phyloP scores from a whole-genome alignment of 1,140 invertebrate species.

The Cherax destructor region DNA sequence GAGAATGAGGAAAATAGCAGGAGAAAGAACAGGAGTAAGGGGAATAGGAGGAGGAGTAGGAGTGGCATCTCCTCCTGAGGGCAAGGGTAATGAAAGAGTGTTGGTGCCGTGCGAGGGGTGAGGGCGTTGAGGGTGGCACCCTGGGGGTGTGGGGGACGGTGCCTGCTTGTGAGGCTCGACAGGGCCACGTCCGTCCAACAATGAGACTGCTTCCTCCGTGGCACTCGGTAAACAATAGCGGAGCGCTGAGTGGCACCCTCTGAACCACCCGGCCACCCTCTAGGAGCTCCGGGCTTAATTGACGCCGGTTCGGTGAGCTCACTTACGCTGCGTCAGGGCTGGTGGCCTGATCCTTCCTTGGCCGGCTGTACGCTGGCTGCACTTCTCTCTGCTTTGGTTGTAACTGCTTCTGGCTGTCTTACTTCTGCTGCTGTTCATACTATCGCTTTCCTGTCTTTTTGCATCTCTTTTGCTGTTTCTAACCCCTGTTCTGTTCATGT shows the following conservation, averaged over 20 bases:
- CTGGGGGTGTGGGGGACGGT: neutral
- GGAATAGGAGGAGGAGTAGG: neutral
- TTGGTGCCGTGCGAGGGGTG: conserved; percentile 25
- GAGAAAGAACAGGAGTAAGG: neutral
- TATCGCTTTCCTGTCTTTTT: neutral
- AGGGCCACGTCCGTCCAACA: conserved; percentile 69
- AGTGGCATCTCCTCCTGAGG: conserved; percentile 45
- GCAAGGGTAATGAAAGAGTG: conserved; percentile 26
- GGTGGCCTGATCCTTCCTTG: conserved; percentile 33
- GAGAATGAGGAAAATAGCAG: neutral
- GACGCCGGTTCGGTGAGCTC: conserved; percentile 64
- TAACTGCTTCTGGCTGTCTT: too few relatives aligned
- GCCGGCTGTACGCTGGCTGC: neutral
- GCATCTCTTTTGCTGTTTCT: neutral
- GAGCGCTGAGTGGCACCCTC: conserved; percentile 66
- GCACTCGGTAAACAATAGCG: conserved; percentile 67
- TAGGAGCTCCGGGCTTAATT: conserved; percentile 56
- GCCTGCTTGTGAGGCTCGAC: conserved; percentile 61
- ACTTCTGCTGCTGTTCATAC: neutral
- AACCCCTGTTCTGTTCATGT: neutral
- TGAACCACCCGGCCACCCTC: conserved; percentile 56
- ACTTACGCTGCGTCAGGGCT: conserved; percentile 62
- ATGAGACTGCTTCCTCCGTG: conserved; percentile 65
- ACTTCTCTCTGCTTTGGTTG: neutral
- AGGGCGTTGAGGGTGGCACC: conserved; percentile 29